Evolutionary conservation across 2,797 vertebrate species (phyloP).

Genomic region (Dendrocincla tyrannina): DNA sequence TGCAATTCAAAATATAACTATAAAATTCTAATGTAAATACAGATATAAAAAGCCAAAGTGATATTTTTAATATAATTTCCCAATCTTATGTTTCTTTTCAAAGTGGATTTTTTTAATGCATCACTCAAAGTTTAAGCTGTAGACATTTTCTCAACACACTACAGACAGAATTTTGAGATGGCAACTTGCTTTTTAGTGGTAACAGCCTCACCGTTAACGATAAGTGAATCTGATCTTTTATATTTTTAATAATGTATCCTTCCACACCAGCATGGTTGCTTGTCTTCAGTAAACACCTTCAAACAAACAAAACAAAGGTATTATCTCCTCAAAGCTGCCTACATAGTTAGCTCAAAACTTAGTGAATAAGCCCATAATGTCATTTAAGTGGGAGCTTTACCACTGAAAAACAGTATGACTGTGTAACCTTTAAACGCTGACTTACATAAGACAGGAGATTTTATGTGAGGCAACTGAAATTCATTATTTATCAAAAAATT

Average conservation of each 20-base stretch:
- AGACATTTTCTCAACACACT: not conserved
- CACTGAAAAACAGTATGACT: not conserved
- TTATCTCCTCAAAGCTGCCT: not conserved
- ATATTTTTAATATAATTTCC: not conserved
- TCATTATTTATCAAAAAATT: not conserved
- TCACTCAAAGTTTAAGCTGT: not conserved
- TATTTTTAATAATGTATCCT: conserved; percentile 89
- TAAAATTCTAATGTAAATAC: not conserved
- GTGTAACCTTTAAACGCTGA: not conserved
- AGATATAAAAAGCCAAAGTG: not conserved
- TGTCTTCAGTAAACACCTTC: conserved; percentile 90
- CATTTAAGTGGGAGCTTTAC: not conserved
- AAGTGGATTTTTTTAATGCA: not conserved
- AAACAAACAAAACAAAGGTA: conserved; percentile 37
- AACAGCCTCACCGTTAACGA: conserved; percentile 82
- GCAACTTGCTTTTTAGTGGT: not conserved
- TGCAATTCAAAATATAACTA: not conserved
- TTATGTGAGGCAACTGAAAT: not conserved
- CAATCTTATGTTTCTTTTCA: not conserved
- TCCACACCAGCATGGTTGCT: conserved; percentile 90
- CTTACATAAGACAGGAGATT: not conserved
- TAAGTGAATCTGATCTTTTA: conserved; percentile 88
- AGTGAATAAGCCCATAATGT: too few relatives aligned
- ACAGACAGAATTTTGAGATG: not conserved
- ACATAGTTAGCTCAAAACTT: not conserved